Percentiles rank a stretch among this genome's conserved stretches.
Evolutionary conservation across 2,113 vertebrate genomes (phyloP).

Genomic region (Spilogale gracilis): DNA sequence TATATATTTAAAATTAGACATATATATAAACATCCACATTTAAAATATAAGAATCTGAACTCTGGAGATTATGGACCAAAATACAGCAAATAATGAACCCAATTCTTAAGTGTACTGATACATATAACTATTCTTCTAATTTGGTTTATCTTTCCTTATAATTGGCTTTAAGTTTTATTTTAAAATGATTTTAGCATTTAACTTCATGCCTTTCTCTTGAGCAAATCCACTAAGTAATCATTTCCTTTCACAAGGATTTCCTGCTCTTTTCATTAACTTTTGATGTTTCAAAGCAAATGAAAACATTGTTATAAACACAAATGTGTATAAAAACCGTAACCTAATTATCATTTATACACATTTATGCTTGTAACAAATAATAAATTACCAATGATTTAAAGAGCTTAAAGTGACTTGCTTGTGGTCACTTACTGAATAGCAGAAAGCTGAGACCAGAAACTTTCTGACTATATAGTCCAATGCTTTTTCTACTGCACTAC

Average conservation of each 20-base stretch:
- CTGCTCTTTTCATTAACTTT: slow-evolving; percentile 16
- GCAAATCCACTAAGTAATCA: not conserved
- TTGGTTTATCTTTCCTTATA: not conserved
- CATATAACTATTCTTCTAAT: not conserved
- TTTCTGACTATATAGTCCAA: not conserved
- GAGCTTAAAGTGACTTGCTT: not conserved
- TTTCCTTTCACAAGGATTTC: not conserved
- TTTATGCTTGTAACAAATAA: not conserved
- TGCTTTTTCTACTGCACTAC: slow-evolving; percentile 3
- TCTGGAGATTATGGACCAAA: not conserved
- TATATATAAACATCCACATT: not conserved
- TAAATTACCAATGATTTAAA: not conserved
- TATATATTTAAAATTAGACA: not conserved
- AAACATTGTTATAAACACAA: not conserved
- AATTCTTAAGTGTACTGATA: not conserved
- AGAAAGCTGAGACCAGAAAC: not conserved
- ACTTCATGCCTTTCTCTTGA: slow-evolving; percentile 9
- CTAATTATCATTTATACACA: not conserved
- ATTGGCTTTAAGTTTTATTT: not conserved
- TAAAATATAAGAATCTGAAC: slow-evolving; percentile 8
- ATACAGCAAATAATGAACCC: not conserved
- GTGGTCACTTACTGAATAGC: not conserved
- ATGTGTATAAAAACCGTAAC: not conserved
- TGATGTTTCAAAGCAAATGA: not conserved
- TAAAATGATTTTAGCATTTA: slow-evolving; percentile 15